Evolutionary conservation across 2,888 invertebrate species (phyloP).

Genomic region (Callinectes sapidus): DNA sequence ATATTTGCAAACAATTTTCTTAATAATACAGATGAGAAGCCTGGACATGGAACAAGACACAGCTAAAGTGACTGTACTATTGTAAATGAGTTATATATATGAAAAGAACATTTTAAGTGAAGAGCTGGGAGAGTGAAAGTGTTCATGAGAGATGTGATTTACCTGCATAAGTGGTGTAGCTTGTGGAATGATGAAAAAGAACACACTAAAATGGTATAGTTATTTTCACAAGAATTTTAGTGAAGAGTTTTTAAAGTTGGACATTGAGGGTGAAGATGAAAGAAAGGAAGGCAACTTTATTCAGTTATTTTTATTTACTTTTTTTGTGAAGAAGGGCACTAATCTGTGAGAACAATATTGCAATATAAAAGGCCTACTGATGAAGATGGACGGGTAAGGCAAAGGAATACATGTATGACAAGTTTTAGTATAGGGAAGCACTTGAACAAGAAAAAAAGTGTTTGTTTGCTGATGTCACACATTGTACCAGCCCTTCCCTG

Average conservation of each 20-base stretch:
- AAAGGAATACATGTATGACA: background rate
- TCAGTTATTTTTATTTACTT: too few species aligned
- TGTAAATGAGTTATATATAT: background rate
- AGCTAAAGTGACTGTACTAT: background rate
- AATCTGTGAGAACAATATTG: too few species aligned
- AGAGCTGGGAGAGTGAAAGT: background rate
- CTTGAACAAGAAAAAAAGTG: too few species aligned
- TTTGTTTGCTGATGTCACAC: too few species aligned
- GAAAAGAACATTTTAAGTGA: background rate
- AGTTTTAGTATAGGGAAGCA: background rate
- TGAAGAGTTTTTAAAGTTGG: background rate
- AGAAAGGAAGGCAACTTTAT: background rate
- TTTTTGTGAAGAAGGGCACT: too few species aligned
- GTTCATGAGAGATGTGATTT: background rate
- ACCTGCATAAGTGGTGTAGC: too few species aligned
- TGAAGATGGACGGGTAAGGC: background rate
- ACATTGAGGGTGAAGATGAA: background rate
- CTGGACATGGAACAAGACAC: background rate
- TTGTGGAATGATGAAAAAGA: too few species aligned
- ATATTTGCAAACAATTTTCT: background rate
- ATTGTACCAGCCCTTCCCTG: too few species aligned
- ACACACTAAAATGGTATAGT: background rate
- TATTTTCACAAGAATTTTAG: background rate
- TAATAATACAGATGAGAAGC: background rate
- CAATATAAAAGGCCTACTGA: too few species aligned